Base-by-base conservation (phyloP, 2,797 vertebrate species). In the Potorous gilbertii region DNA sequence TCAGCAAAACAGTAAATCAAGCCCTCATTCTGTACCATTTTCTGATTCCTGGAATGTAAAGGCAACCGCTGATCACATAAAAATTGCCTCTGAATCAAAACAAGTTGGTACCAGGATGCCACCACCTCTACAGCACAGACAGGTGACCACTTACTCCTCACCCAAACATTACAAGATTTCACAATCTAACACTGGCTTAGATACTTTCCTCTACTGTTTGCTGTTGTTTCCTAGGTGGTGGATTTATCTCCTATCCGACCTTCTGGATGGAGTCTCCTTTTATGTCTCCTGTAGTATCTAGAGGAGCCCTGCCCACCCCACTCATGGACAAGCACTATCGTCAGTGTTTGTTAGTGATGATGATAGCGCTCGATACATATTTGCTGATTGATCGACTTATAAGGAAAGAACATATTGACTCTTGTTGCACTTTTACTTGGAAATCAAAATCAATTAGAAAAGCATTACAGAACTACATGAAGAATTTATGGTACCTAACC, bases 361-460 rank as follows among this genome's bases (percentile, higher is more conserved):
- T 40, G 74, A 81, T 46, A 46, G 74, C 40, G 74, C 40, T 81
- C 74, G 4, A 81, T 81, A 81, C 74, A 11, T 81, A 81, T 46
- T 46, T 81, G 74, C 74, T 81, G 74, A 81, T 81, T 46, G 74
- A 81, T 81, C 74, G 74, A 81, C 74, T 46, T 81, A 81, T 46
- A 81, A 81, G 40, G 74, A 46, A 46, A 81, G 74, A 81, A 81
- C 74, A 46, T 81, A 81, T 81, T 81, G 74, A 81, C 74, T 81
- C 74, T 46, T 81, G 74, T 81, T 66, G n/a, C 31, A 81, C 54
- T 54, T 90, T 40, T 90, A 90, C 54, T 90, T 55, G 54, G 90
- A 50, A 55, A 90, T 90, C 90, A 56, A 59, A 94, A 34, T 54
- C 10, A 56, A 92, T 94, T 96, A 89, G 94, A 95, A 97, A 62